phyloP scores from a whole-genome alignment of 2,113 vertebrate species.

The Triplophysa siluroides region DNA sequence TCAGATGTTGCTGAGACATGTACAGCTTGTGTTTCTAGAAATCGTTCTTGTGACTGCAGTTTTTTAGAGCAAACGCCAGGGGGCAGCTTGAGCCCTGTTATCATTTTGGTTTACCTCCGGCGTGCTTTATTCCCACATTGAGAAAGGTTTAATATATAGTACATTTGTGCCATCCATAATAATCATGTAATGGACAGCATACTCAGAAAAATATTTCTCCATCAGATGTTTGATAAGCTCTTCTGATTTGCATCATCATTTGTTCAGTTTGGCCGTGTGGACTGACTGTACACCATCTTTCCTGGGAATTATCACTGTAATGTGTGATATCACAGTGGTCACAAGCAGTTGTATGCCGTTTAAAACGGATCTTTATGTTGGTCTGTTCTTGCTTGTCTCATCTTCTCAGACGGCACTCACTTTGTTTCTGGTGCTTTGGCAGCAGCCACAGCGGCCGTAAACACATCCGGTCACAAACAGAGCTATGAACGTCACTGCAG shows the following conservation, averaged over 20 bases:
- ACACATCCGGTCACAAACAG: slow-evolving; percentile 57
- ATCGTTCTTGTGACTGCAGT: background rate
- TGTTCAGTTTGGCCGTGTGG: background rate
- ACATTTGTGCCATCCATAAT: background rate
- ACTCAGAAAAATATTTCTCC: background rate
- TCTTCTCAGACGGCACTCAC: slow-evolving; percentile 47
- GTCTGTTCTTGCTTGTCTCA: background rate
- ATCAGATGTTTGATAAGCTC: background rate
- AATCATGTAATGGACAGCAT: background rate
- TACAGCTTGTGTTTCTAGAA: too few relatives aligned
- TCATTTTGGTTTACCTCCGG: background rate
- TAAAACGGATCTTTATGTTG: background rate
- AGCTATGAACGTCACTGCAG: slow-evolving; percentile 64
- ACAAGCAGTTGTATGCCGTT: background rate
- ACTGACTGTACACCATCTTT: background rate
- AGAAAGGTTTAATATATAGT: background rate
- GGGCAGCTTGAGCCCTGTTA: background rate
- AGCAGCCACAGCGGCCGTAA: slow-evolving; percentile 57
- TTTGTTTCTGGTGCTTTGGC: slow-evolving; percentile 32
- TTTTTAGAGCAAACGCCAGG: background rate
- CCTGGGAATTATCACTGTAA: background rate
- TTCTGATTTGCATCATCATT: background rate
- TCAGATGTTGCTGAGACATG: too few relatives aligned
- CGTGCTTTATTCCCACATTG: background rate
- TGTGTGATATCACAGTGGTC: background rate